Evolutionary conservation across 2,888 invertebrate species (phyloP).

Genomic region (Peribatodes rhomboidaria): DNA sequence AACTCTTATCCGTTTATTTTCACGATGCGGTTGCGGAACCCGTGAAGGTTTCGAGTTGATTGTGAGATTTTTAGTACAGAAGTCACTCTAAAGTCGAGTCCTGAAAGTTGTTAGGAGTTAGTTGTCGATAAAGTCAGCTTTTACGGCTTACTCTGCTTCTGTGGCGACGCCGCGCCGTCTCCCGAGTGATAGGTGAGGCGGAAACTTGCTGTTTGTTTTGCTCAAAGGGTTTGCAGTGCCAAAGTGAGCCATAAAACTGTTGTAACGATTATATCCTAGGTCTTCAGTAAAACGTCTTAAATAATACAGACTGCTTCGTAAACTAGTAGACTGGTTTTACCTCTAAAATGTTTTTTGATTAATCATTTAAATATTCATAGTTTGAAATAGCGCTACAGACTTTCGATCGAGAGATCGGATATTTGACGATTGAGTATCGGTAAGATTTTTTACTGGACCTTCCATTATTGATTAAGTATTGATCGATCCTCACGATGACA

Average conservation of each 20-base stretch:
- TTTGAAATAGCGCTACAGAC: slow-evolving; percentile 74
- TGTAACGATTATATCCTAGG: slow-evolving; percentile 70
- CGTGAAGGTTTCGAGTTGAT: slow-evolving; percentile 48
- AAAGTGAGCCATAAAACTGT: slow-evolving; percentile 85
- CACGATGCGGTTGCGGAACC: slow-evolving; percentile 53
- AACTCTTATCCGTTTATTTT: slow-evolving; percentile 56
- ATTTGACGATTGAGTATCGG: slow-evolving; percentile 63
- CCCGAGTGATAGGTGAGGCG: slow-evolving; percentile 59
- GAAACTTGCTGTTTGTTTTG: slow-evolving; percentile 72
- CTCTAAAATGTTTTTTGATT: slow-evolving; percentile 77
- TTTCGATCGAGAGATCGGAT: slow-evolving; percentile 66
- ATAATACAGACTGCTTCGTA: slow-evolving; percentile 82
- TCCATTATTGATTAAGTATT: slow-evolving; percentile 57
- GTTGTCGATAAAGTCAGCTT: slow-evolving; percentile 73
- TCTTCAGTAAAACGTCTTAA: slow-evolving; percentile 81
- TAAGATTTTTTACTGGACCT: slow-evolving; percentile 76
- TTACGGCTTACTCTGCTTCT: slow-evolving; percentile 85
- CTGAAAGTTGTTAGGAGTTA: slow-evolving; percentile 55
- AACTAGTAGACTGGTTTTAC: slow-evolving; percentile 84
- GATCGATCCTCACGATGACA: slow-evolving; percentile 50
- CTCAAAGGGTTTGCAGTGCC: slow-evolving; percentile 83
- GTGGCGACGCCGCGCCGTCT: slow-evolving; percentile 54
- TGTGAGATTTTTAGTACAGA: slow-evolving; percentile 49
- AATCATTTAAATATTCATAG: slow-evolving; percentile 71
- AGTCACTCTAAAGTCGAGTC: slow-evolving; percentile 54